A percentile compares a stretch with the other conserved stretches of the same genome.
Conservation (phyloP, 1,140 invertebrate genomes). For the Drosophila kepulauana region DNA sequence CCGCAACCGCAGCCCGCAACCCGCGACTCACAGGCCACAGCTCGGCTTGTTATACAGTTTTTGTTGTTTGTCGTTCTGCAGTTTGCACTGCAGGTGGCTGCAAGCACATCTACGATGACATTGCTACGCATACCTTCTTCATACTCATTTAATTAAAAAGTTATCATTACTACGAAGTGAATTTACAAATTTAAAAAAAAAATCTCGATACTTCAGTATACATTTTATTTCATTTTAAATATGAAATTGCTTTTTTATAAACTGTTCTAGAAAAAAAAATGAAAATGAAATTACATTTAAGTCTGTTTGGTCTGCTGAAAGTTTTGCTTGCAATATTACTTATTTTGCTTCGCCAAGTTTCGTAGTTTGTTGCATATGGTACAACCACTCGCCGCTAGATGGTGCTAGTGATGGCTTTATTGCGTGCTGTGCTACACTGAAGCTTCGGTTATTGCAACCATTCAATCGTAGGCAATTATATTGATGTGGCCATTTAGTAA, state of each 20-base stretch:
- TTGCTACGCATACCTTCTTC: neutral
- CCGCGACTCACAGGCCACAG: neutral
- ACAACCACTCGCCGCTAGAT: neutral
- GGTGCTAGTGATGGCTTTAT: neutral
- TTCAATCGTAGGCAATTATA: neutral
- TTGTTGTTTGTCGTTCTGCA: neutral
- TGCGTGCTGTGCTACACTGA: too few relatives aligned
- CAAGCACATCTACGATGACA: neutral
- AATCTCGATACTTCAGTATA: too few relatives aligned
- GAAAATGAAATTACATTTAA: neutral
- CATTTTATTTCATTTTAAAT: too few relatives aligned
- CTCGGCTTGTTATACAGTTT: neutral
- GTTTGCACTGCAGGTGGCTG: neutral
- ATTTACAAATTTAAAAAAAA: too few relatives aligned
- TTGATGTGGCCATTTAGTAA: neutral
- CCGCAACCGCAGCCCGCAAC: slow-evolving; percentile 20
- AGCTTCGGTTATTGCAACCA: neutral
- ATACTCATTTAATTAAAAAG: slow-evolving; percentile 11
- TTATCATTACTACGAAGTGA: neutral
- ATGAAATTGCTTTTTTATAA: too few relatives aligned
- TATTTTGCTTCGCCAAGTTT: neutral
- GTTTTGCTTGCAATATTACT: slow-evolving; percentile 12
- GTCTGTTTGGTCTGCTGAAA: neutral
- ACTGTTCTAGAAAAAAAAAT: neutral
- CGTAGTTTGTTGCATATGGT: slow-evolving; percentile 2